Percentiles rank a stretch among this genome's conserved stretches.
Conservation (phyloP, 2,797 vertebrate species). For the Eremophila alpestris region DNA sequence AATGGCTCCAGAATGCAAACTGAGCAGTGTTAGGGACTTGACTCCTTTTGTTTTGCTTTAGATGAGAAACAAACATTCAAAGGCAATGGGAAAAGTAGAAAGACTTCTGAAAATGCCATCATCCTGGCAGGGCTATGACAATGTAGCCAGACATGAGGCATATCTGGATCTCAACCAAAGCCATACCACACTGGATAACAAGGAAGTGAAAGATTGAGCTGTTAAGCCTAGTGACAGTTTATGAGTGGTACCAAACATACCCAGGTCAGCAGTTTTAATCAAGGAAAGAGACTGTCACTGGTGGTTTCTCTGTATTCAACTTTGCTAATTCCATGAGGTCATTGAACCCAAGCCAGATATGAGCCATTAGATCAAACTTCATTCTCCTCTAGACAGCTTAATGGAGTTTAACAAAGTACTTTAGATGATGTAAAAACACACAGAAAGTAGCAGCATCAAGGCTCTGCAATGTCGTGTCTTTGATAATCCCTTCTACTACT, state of each 20-base stretch:
- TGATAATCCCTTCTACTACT: not conserved
- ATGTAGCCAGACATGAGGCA: not conserved
- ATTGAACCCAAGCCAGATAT: not conserved
- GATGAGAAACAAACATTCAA: not conserved
- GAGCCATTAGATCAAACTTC: not conserved
- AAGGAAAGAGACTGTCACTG: not conserved
- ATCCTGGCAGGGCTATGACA: not conserved
- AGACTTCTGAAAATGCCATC: not conserved
- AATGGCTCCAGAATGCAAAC: not conserved
- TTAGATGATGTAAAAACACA: not conserved
- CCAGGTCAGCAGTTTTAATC: not conserved
- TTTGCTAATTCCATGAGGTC: not conserved
- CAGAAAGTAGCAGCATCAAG: not conserved
- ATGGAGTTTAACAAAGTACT: not conserved
- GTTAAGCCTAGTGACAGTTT: not conserved
- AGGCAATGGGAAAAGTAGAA: not conserved
- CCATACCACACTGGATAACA: not conserved
- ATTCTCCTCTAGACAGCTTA: not conserved
- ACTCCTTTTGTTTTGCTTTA: not conserved
- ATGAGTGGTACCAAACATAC: not conserved
- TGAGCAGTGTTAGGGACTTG: not conserved
- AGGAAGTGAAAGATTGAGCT: conserved; percentile 9
- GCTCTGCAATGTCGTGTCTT: not conserved
- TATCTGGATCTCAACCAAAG: not conserved
- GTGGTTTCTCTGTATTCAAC: not conserved